Conservation (phyloP, 2,797 vertebrate species). For the Labeo calbasu region DNA sequence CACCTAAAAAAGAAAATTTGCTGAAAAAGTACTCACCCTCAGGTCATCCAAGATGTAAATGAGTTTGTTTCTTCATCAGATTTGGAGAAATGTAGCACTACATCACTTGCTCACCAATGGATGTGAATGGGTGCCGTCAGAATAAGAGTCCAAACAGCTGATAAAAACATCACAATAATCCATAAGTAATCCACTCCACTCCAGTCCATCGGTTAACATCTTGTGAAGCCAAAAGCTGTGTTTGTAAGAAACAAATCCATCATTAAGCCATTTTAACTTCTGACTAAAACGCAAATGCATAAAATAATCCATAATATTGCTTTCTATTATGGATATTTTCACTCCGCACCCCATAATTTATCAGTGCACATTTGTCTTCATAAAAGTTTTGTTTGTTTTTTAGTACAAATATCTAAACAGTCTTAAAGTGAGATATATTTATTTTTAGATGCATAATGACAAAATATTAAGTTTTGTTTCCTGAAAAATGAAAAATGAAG, state of each 20-base stretch:
- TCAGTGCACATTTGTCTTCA: too few relatives aligned
- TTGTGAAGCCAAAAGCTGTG: background rate
- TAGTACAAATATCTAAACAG: too few relatives aligned
- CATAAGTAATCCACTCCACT: background rate
- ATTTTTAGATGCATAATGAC: too few relatives aligned
- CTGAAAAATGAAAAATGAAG: too few relatives aligned
- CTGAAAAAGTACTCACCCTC: background rate
- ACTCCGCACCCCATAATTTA: too few relatives aligned
- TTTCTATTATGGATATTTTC: too few relatives aligned
- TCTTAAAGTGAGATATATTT: too few relatives aligned
- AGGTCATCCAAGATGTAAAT: background rate
- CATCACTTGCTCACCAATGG: background rate
- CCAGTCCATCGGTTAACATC: background rate
- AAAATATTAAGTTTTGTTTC: too few relatives aligned
- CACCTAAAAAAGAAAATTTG: background rate
- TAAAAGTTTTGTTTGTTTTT: too few relatives aligned
- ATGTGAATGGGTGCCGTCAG: background rate
- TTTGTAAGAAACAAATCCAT: background rate
- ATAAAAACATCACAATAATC: background rate
- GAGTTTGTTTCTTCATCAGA: background rate
- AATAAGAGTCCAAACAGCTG: background rate
- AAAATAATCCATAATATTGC: too few relatives aligned
- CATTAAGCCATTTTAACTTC: too few relatives aligned
- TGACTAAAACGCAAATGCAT: too few relatives aligned
- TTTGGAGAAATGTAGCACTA: background rate